Conservation (phyloP, 2,797 vertebrate species). For the Mycteria americana region DNA sequence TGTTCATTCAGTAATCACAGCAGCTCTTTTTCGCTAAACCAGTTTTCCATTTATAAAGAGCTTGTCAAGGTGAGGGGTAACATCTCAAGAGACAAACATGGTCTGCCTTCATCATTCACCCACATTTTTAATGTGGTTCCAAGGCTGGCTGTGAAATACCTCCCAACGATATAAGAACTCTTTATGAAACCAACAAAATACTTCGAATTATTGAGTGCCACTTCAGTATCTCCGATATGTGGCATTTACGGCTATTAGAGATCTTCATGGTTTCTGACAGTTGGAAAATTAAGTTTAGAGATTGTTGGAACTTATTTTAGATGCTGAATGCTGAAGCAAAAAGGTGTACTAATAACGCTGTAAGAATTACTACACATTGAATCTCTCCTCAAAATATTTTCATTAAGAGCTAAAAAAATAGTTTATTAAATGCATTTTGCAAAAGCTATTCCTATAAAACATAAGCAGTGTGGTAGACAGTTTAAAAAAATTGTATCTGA, state of each 20-base stretch:
- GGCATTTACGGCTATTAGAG: neutral
- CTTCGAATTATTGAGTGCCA: neutral
- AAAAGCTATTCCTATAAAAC: neutral
- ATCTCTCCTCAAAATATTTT: neutral
- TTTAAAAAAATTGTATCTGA: neutral
- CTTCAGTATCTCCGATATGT: neutral
- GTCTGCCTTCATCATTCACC: conserved; percentile 12
- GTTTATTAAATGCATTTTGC: neutral
- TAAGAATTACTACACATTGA: neutral
- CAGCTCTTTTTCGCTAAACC: conserved; percentile 19
- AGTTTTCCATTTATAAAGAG: conserved; percentile 45
- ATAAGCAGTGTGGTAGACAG: neutral
- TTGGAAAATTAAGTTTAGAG: neutral
- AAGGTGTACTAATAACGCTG: neutral
- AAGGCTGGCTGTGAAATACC: neutral
- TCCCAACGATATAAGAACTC: neutral
- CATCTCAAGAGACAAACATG: neutral
- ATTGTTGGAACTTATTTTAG: neutral
- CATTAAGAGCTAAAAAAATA: neutral
- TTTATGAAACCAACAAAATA: neutral
- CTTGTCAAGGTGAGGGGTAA: conserved; percentile 3
- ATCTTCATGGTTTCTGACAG: neutral
- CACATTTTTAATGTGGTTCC: neutral
- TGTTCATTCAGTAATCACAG: conserved; percentile 30
- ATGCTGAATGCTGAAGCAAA: neutral